phyloP scores from a whole-genome alignment of 2,797 vertebrate genomes.

The Enteromius anoplus region DNA sequence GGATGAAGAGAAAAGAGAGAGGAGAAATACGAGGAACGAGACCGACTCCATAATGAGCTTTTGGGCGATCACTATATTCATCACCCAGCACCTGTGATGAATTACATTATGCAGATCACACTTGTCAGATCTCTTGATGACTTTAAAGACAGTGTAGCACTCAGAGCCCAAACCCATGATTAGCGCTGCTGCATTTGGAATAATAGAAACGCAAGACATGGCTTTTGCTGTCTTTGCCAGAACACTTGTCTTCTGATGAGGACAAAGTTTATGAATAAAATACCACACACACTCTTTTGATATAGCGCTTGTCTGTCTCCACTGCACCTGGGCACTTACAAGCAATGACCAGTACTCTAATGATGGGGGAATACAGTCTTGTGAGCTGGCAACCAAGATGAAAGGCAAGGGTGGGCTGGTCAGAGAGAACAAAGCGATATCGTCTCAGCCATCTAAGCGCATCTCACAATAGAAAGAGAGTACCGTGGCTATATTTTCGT shows the following conservation, averaged over 20 bases:
- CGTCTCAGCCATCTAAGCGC: constrained; percentile 48
- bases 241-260: constrained; percentile 33
- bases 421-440: constrained; percentile 59
- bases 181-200: constrained; percentile 32
- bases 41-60: constrained; percentile 51
- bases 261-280: constrained; percentile 47
- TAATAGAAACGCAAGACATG: constrained; percentile 20
- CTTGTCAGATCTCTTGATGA: constrained; percentile 61
- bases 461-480: constrained; percentile 47
- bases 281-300: constrained; percentile 55
- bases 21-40: constrained; percentile 30
- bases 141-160: constrained; percentile 58
- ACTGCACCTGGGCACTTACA: constrained; percentile 61
- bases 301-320: constrained; percentile 40
- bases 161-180: constrained; percentile 40
- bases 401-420: constrained; percentile 62
- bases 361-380: constrained; percentile 51
- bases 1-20: constrained; percentile 32
- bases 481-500: constrained; percentile 43
- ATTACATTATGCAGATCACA: constrained; percentile 61
- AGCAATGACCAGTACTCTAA: constrained; percentile 51
- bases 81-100: constrained; percentile 59
- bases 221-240: constrained; percentile 23
- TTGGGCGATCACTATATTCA: constrained; percentile 54
- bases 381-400: constrained; percentile 57